These are phyloP conservation scores for Nineta flava DNA, from an alignment of 2,888 invertebrate genomes.

Conservation along the genomic window DNA sequence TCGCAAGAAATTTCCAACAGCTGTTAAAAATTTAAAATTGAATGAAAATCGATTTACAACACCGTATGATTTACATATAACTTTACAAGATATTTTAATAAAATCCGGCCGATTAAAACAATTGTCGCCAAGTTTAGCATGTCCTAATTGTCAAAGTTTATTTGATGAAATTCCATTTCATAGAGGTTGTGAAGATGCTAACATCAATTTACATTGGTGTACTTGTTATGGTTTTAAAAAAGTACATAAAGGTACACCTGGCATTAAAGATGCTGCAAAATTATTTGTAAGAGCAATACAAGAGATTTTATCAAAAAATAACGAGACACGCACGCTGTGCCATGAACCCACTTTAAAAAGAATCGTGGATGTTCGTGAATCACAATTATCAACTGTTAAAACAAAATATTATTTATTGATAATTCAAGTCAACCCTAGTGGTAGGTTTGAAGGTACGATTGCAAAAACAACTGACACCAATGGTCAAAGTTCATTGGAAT, in stretches of 20 bases:
- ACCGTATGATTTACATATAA: slow-evolving; percentile 64
- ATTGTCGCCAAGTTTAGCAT: slow-evolving; percentile 31
- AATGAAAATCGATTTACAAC: slow-evolving; percentile 54
- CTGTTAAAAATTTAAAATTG: slow-evolving; percentile 35
- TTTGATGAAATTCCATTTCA: slow-evolving; percentile 38
- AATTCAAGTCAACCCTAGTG: slow-evolving; percentile 49
- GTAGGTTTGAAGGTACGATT: slow-evolving; percentile 44
- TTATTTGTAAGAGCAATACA: slow-evolving; percentile 29
- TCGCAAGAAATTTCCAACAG: slow-evolving; percentile 33
- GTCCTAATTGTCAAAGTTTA: slow-evolving; percentile 47
- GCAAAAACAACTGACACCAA: slow-evolving; percentile 51
- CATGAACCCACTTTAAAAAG: slow-evolving; percentile 33
- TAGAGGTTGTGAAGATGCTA: slow-evolving; percentile 51
- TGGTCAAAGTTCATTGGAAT: slow-evolving; percentile 18
- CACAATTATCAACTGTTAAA: slow-evolving; percentile 15
- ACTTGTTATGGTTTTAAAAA: slow-evolving; percentile 47
- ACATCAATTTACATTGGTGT: slow-evolving; percentile 60
- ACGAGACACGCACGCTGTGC: slow-evolving; percentile 26
- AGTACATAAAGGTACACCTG: slow-evolving; percentile 28
- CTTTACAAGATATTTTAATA: slow-evolving; percentile 43
- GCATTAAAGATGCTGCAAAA: slow-evolving; percentile 35
- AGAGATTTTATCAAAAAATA: slow-evolving; percentile 19
- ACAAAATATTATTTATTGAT: slow-evolving; percentile 44
- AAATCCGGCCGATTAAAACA: slow-evolving; percentile 28
- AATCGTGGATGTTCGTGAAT: slow-evolving; percentile 25